Percentiles rank a stretch among this genome's conserved stretches.
These are phyloP conservation scores for Pseudonaja textilis DNA, from an alignment of 2,113 vertebrate species.

Conservation along the genomic window DNA sequence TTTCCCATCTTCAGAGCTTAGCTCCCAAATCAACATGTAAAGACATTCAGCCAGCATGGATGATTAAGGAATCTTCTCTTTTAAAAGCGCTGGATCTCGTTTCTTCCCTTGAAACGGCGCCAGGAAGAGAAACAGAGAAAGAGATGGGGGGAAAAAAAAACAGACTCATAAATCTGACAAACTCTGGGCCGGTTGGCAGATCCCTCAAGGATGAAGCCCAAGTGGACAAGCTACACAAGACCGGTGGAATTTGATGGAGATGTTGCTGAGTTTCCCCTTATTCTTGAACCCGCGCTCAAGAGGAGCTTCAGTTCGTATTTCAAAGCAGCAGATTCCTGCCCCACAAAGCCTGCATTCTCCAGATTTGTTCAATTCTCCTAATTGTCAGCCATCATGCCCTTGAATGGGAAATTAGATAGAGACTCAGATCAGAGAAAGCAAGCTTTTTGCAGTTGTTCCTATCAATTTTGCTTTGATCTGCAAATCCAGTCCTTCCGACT, in stretches of 20 bases:
- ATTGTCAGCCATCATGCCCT: background rate
- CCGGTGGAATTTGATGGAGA: conserved; percentile 8
- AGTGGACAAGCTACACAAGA: conserved; percentile 29
- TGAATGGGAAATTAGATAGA: background rate
- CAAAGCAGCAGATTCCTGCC: background rate
- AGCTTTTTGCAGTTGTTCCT: background rate
- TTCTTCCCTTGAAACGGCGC: conserved; percentile 55
- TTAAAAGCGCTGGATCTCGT: conserved; percentile 61
- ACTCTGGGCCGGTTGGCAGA: conserved; percentile 49
- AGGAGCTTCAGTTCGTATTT: conserved; percentile 1
- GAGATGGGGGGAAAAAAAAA: background rate
- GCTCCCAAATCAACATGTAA: conserved; percentile 43
- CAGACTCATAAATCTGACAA: conserved; percentile 29
- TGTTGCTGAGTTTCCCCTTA: background rate
- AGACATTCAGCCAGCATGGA: conserved; percentile 64
- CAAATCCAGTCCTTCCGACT: background rate
- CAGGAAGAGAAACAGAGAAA: background rate
- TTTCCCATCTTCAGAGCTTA: conserved; percentile 63
- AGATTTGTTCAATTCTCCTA: background rate
- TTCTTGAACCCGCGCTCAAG: conserved; percentile 4
- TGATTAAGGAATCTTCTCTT: conserved; percentile 64
- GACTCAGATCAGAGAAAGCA: background rate
- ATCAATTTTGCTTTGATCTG: background rate
- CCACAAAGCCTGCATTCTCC: background rate
- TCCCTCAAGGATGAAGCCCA: conserved; percentile 45